phyloP scores from a whole-genome alignment of 2,797 vertebrate genomes.

The Lithobates sylvaticus region DNA sequence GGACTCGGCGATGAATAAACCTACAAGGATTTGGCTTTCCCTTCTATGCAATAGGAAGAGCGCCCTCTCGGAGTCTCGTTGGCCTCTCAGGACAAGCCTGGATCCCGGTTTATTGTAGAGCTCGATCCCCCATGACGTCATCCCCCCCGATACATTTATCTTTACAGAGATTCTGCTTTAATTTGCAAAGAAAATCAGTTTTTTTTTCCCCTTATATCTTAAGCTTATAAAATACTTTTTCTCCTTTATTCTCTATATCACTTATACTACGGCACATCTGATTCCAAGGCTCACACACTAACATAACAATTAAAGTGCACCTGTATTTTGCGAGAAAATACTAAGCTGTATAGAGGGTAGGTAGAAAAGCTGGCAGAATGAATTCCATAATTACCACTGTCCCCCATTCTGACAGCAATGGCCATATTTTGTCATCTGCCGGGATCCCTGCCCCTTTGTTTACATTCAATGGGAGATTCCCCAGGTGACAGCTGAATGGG shows the following conservation, averaged over 20 bases:
- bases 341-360: neutral
- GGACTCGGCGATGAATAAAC: neutral
- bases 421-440: too few relatives aligned
- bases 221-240: slow-evolving; percentile 31
- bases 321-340: neutral
- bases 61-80: too few relatives aligned
- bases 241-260: slow-evolving; percentile 15
- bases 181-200: neutral
- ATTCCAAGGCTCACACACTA: neutral
- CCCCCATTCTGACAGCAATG: too few relatives aligned
- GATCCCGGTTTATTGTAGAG: neutral
- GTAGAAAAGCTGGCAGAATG: neutral
- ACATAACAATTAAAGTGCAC: slow-evolving; percentile 5
- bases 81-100: neutral
- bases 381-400: too few relatives aligned
- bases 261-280: slow-evolving; percentile 1
- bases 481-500: too few relatives aligned
- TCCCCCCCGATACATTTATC: neutral
- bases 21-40: neutral
- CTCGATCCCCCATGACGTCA: neutral
- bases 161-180: neutral
- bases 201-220: neutral
- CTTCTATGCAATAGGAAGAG: neutral
- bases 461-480: too few relatives aligned
- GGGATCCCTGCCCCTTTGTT: too few relatives aligned